Evolutionary conservation across 1,140 invertebrate species (phyloP).

Genomic region (Drosophila asahinai): DNA sequence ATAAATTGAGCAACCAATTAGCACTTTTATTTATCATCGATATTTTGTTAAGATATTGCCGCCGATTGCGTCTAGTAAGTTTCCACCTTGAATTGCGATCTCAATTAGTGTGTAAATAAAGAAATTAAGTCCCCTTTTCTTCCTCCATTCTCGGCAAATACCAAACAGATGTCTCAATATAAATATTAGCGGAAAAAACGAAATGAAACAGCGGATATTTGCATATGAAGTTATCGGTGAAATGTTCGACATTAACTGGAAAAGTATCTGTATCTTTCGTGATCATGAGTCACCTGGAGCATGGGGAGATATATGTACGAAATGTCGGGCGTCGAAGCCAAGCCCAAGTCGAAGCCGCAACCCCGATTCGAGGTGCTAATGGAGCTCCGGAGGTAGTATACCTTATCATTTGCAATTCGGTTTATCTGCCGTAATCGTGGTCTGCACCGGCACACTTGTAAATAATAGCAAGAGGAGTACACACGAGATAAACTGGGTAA

Average conservation of each 20-base stretch:
- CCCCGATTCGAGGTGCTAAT: constrained; percentile 40
- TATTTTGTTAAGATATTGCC: constrained; percentile 39
- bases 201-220: constrained; percentile 39
- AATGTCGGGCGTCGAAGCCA: constrained; percentile 1
- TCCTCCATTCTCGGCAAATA: constrained; percentile 17
- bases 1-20: constrained; percentile 54
- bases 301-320: constrained; percentile 15
- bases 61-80: constrained; percentile 50
- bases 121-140: constrained; percentile 28
- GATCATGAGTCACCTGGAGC: constrained; percentile 60
- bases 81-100: constrained; percentile 53
- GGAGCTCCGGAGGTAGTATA: neutral
- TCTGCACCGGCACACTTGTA: constrained; percentile 62
- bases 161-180: constrained; percentile 41
- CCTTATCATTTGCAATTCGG: constrained; percentile 33
- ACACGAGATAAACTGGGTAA: constrained; percentile 66
- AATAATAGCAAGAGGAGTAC: constrained; percentile 64
- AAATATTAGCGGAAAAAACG: constrained; percentile 25
- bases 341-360: constrained; percentile 3
- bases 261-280: constrained; percentile 44
- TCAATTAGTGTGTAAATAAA: constrained; percentile 58
- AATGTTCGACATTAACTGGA: constrained; percentile 47
- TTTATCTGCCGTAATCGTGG: constrained; percentile 57
- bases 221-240: constrained; percentile 54
- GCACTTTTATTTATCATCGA: constrained; percentile 42